Evolutionary conservation across 1,140 invertebrate species (phyloP), one percentile per base, ranked within the genome.

Genomic region (Vollenhovia emeryi): DNA sequence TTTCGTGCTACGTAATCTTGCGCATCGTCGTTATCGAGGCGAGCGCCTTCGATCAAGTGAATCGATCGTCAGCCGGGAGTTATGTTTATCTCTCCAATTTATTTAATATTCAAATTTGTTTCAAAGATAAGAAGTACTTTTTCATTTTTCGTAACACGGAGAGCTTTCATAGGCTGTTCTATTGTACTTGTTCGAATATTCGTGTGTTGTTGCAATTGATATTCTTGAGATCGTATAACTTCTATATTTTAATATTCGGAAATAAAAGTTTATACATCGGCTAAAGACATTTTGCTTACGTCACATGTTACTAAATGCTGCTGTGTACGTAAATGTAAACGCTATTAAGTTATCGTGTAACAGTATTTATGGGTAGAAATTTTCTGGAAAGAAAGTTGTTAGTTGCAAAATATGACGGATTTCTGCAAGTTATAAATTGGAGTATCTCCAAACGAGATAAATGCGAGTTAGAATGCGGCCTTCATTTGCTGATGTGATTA

Each of bases 401-500:
- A n/a, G 24, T 82, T 43, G 21, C 30, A 36, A 24, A 52, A 57
- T 71, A 24, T 73, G 66, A 30, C 40, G 45, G 66, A n/a, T 45
- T 69, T 55, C 48, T 69, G 64, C 0, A 71, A 82, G 66, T 82
- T 73, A 73, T 73, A 82, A 71, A 71, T 82, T 82, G 78, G 50
- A 82, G 66, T 82, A 82, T 57, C 78, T 82, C 50, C 78, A 71
- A 82, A 71, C 66, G 78, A 82, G 78, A 82, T 82, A 71, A 82
- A 82, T 82, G 66, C 36, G 50, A 73, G 78, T 82, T 82, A 59
- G 66, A 73, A 82, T 57, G 48, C 50, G 64, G 78, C 66, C 78
- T 82, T 82, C 78, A 82, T 82, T 82, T 82, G 50, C 66, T 73
- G 78, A 79, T 79, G 60, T 68, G 60, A 82, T 82, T 73, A 82